These are phyloP conservation scores for Sturmia bella DNA, from an alignment of 2,888 invertebrate species.

Conservation along the genomic window DNA sequence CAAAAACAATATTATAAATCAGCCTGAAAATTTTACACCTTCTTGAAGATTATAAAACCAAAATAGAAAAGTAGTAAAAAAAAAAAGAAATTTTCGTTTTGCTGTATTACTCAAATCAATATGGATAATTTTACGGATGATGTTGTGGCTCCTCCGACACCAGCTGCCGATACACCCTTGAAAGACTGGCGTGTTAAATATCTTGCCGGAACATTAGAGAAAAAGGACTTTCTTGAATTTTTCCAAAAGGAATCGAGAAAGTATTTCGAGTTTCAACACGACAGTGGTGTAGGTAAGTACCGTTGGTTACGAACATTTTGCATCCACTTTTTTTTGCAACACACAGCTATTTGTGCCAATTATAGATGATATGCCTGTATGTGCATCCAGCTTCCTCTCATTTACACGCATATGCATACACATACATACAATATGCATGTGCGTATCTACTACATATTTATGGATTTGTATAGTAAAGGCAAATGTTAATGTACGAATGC, in stretches of 20 bases:
- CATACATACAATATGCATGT: too few relatives aligned
- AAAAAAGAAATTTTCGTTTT: slow-evolving; percentile 4
- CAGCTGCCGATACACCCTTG: slow-evolving; percentile 75
- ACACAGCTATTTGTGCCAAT: too few relatives aligned
- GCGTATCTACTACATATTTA: too few relatives aligned
- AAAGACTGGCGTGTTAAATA: slow-evolving; percentile 81
- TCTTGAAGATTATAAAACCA: background rate
- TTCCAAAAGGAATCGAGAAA: slow-evolving; percentile 80
- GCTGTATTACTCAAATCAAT: slow-evolving; percentile 50
- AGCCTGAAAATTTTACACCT: slow-evolving; percentile 23
- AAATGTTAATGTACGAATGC: too few relatives aligned
- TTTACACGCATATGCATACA: too few relatives aligned
- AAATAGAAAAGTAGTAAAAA: slow-evolving; percentile 5
- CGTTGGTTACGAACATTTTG: background rate
- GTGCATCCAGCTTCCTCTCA: too few relatives aligned
- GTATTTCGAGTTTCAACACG: slow-evolving; percentile 79
- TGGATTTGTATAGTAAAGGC: too few relatives aligned
- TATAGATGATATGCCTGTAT: too few relatives aligned
- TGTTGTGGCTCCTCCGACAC: slow-evolving; percentile 76
- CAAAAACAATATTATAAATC: slow-evolving; percentile 17
- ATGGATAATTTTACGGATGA: slow-evolving; percentile 79
- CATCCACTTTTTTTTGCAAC: too few relatives aligned
- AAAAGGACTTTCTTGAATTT: slow-evolving; percentile 79
- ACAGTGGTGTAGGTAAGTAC: slow-evolving; percentile 79
- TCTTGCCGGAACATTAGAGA: slow-evolving; percentile 78